Base-by-base conservation (phyloP, 2,113 vertebrate species). In the Clinocottus analis region DNA sequence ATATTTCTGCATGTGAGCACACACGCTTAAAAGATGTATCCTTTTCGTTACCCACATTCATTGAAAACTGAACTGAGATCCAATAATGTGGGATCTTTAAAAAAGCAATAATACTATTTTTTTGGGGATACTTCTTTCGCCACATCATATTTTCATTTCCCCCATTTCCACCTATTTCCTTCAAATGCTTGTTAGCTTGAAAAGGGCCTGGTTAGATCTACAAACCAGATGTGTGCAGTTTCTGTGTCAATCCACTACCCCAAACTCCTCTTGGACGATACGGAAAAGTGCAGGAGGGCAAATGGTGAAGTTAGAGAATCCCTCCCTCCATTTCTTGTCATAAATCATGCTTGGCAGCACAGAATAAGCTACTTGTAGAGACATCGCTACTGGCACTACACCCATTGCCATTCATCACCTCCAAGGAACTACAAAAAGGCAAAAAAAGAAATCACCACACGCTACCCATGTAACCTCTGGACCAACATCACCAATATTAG, bases 281-380 rank as follows among this genome's bases (percentile, higher is more conserved):
- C 87, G 79, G 86, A 93, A 91, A 91, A 91, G 91, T 91, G 91
- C 85, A 85, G 71, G 82, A 93, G 92, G 92, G 93, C 93, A 93
- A 95, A 93, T 87, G 89, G 92, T 90, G 84, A 93, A 93, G 91
- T 93, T 89, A 90, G 78, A 92, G 85, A 91, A 85, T 84, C 84
- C 88, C 90, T n/a, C 79, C 91, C 80, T 69, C 89, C 75, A 72
- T 69, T 87, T 85, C 88, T 90, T 76, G 84, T 93, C 92, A 95
- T 95, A 94, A 95, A 95, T 95, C 94, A 94, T 87, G 87, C 88
- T 88, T 90, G 94, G 92, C 92, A 94, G 93, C 86, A 87, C 90
- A 92, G 93, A 94, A 95, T 93, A 93, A 93, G 94, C 87, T 91
- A 90, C 91, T 92, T 91, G 89, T 88, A 79, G 83, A 92, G 90